These are phyloP conservation scores for Oenanthe melanoleuca DNA, from an alignment of 2,113 vertebrate species.

Conservation along the genomic window DNA sequence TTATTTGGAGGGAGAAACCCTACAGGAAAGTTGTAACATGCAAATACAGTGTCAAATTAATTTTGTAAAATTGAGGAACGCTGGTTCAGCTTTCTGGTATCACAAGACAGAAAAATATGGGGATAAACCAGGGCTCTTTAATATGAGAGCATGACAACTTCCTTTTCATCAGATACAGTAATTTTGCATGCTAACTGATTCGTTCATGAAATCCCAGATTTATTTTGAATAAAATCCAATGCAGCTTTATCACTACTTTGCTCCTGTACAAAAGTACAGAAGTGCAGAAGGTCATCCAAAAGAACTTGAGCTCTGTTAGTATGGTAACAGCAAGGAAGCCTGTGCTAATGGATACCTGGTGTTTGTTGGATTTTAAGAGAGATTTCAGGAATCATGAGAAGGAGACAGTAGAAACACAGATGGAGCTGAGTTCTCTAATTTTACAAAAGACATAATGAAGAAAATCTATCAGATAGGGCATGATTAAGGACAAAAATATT, in stretches of 20 bases:
- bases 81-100: neutral
- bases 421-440: neutral
- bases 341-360: neutral
- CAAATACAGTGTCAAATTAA: neutral
- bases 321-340: neutral
- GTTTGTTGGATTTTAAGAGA: neutral
- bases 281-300: neutral
- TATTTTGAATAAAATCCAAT: neutral
- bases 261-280: neutral
- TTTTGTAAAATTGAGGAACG: neutral
- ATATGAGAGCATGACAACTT: neutral
- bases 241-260: neutral
- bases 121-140: neutral
- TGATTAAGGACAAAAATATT: neutral
- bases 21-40: neutral
- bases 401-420: neutral
- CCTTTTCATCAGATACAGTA: neutral
- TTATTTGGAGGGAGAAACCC: neutral
- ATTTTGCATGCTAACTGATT: neutral
- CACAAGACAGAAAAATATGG: neutral
- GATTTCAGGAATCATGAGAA: neutral
- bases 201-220: neutral
- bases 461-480: neutral
- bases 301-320: neutral
- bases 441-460: neutral